Base-by-base conservation (phyloP, 2,797 vertebrate species). In the Anguilla obscura region DNA sequence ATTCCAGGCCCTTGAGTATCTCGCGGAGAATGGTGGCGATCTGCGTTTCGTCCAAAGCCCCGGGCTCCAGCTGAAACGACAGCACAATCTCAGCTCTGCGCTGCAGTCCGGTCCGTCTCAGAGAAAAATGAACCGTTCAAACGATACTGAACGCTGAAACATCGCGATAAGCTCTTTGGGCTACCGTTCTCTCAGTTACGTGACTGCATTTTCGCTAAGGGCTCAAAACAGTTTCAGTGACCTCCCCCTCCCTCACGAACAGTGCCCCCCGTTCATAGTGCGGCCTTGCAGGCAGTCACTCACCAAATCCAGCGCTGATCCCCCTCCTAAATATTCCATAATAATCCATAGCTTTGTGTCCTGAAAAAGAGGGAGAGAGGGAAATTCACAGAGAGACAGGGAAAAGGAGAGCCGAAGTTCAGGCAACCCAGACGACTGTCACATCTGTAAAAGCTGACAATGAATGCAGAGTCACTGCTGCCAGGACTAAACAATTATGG, bases 341-440 rank as follows among this genome's bases (percentile, higher is more conserved):
- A 99, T 99, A 93, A 99, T 99, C 98, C 98, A 99, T 93, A 99
- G 93, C 93, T 99, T 99, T 76, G 98, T 97, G 93, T 98, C 98
- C 98, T 99, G 93, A 16, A 94, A 90, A 91, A 92, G 58, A 84
- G 87, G 50, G 66, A 52, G 80, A 60, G 48, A 63, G 27, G 21
- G 48, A 1, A 12, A 24, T 58, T 4, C 66, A 40, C n/a, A 90
- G 40, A 12, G 66, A 24, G 89, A 74, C 90, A 33, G 90, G 69
- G 89, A n/a, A 85, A 58, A 89, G n/a, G 30, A 16, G 54, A 33
- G 33, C 33, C 66, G n/a, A 58, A 60, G 45, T 10, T 0, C 24
- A 60, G 7, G 27, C 18, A 10, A 40, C 9, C 6, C 50, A 5
- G 1, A 50, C 0, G 45, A 82, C 40, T n/a, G 33, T 30, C 45